These are phyloP conservation scores for Drosophila yooni DNA, from an alignment of 2,888 invertebrate species.

Conservation along the genomic window DNA sequence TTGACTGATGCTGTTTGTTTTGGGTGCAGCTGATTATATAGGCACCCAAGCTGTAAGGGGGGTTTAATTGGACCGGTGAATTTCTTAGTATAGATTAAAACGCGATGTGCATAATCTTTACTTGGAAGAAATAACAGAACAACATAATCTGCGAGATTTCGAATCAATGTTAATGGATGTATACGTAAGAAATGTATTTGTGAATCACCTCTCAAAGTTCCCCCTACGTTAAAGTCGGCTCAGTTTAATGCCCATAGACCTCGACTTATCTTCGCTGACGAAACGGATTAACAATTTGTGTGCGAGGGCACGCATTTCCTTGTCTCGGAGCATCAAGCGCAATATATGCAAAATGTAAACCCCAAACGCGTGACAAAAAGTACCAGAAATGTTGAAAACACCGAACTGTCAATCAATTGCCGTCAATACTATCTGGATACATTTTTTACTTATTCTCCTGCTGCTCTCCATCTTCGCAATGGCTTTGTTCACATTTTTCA, in stretches of 20 bases:
- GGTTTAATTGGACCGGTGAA: constrained; percentile 10
- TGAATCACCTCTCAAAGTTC: not conserved
- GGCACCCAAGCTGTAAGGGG: not conserved
- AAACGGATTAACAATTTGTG: not conserved
- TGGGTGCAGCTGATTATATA: constrained; percentile 27
- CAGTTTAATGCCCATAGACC: constrained; percentile 4
- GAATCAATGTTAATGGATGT: not conserved
- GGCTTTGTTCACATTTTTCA: not conserved
- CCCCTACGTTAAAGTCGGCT: not conserved
- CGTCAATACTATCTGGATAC: not conserved
- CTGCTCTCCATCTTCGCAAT: constrained; percentile 22
- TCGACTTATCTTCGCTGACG: not conserved
- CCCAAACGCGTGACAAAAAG: constrained; percentile 18
- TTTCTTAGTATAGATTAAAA: not conserved
- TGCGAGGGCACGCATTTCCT: constrained; percentile 14
- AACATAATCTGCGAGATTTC: not conserved
- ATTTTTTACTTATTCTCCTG: not conserved
- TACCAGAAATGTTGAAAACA: not conserved
- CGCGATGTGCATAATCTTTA: constrained; percentile 7
- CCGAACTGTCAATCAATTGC: not conserved
- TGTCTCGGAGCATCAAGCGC: not conserved
- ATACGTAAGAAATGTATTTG: not conserved
- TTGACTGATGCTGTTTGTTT: constrained; percentile 27
- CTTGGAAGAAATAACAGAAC: not conserved
- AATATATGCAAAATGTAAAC: not conserved